A percentile compares a stretch with the other conserved stretches of the same genome.
Evolutionary conservation across 2,888 invertebrate genomes (phyloP).

Genomic region (Cheiracanthium punctorium): DNA sequence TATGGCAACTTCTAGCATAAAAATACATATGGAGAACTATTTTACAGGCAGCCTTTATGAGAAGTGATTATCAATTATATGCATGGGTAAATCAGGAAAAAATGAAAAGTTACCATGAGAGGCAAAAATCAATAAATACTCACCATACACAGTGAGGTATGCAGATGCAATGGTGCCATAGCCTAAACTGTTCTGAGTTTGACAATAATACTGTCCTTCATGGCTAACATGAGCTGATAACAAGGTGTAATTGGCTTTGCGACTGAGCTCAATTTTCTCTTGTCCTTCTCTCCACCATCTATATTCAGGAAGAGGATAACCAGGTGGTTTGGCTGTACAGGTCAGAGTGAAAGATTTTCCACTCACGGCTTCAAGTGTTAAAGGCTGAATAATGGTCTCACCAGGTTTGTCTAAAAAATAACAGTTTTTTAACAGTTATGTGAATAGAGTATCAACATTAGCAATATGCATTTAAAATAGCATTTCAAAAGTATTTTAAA

Average conservation of each 20-base stretch:
- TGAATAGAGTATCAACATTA: too few species aligned
- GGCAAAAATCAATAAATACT: background rate
- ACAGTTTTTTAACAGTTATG: too few species aligned
- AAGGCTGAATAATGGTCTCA: constrained; percentile 70
- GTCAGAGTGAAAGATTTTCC: constrained; percentile 81
- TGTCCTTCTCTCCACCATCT: constrained; percentile 88
- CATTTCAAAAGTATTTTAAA: too few species aligned
- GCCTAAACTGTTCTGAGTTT: constrained; percentile 91
- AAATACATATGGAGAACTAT: too few species aligned
- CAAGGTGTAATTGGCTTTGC: constrained; percentile 89
- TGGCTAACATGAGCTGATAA: constrained; percentile 88
- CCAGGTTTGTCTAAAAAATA: constrained; percentile 72
- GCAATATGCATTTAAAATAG: too few species aligned
- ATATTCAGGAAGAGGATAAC: constrained; percentile 93
- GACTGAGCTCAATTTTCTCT: constrained; percentile 81
- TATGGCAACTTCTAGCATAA: too few species aligned
- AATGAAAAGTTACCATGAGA: too few species aligned
- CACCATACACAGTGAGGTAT: constrained; percentile 85
- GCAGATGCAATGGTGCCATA: constrained; percentile 90
- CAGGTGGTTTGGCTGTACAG: constrained; percentile 90
- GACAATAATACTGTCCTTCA: constrained; percentile 91
- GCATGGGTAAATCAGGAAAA: too few species aligned
- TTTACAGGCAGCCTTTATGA: too few species aligned
- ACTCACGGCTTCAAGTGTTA: constrained; percentile 70
- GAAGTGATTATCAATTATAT: too few species aligned